Evolutionary conservation across 2,113 vertebrate genomes (phyloP).

Genomic region (Peromyscus californicus): DNA sequence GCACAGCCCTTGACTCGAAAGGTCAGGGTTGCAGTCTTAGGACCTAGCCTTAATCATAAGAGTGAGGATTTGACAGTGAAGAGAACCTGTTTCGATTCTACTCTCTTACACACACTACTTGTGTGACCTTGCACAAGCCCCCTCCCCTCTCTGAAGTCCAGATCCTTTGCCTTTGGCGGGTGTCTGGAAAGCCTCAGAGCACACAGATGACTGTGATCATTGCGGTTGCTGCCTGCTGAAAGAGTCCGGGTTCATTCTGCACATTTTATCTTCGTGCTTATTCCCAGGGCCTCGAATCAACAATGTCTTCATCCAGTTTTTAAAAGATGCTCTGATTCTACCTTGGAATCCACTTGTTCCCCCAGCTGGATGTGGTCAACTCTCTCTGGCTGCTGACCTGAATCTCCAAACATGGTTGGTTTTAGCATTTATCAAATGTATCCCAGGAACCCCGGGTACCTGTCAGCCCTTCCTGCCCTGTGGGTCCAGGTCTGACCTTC

Average conservation of each 20-base stretch:
- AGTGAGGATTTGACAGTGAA: background rate
- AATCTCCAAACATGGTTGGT: constrained; percentile 70
- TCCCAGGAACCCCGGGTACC: constrained; percentile 62
- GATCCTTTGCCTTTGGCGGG: background rate
- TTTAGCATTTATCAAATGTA: constrained; percentile 71
- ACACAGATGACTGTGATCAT: background rate
- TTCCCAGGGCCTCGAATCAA: constrained; percentile 71
- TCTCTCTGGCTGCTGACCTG: constrained; percentile 50
- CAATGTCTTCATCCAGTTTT: constrained; percentile 71
- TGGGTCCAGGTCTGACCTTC: background rate
- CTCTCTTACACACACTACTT: background rate
- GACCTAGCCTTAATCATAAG: background rate
- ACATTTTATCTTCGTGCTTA: constrained; percentile 68
- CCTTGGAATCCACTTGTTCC: background rate
- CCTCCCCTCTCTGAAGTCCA: background rate
- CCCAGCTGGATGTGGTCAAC: constrained; percentile 3
- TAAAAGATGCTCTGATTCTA: constrained; percentile 56
- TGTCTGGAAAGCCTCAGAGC: background rate
- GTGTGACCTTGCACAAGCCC: background rate
- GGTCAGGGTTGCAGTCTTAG: background rate
- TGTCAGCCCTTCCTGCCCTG: constrained; percentile 3
- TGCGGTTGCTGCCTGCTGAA: background rate
- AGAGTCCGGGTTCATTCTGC: constrained; percentile 61
- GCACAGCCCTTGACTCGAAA: background rate
- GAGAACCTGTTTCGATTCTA: background rate